These are phyloP conservation scores for Notiomystis cincta DNA, from an alignment of 2,113 vertebrate genomes.

Conservation along the genomic window DNA sequence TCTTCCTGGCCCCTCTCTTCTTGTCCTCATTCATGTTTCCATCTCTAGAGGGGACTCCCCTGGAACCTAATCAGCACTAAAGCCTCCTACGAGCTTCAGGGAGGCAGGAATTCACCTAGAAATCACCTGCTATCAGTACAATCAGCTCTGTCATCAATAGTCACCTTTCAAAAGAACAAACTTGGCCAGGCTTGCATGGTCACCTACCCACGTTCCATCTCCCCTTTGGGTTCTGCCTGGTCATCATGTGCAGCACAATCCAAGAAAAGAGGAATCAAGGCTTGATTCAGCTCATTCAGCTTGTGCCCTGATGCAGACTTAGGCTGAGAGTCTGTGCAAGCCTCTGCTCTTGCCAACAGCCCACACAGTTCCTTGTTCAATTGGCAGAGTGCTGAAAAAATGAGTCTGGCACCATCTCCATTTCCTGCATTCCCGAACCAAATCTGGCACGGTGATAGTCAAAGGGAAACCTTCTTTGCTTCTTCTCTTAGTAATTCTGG, in stretches of 20 bases:
- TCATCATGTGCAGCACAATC: neutral
- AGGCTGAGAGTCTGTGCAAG: neutral
- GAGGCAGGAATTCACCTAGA: conserved; percentile 59
- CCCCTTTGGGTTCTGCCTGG: neutral
- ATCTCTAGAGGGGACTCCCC: conserved; percentile 24
- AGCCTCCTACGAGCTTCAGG: conserved; percentile 8
- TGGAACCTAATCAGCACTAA: neutral
- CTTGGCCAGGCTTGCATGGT: neutral
- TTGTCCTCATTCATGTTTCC: neutral
- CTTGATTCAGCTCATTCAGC: neutral
- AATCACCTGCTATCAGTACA: conserved; percentile 35
- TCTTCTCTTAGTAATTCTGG: neutral
- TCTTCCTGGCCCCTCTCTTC: neutral
- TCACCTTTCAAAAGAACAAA: neutral
- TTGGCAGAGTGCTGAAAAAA: neutral
- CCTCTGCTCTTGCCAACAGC: neutral
- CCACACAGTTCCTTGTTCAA: neutral
- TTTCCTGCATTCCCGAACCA: conserved; percentile 33
- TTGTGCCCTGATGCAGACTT: neutral
- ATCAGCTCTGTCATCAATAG: conserved; percentile 25
- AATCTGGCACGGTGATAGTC: neutral
- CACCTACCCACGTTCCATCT: neutral
- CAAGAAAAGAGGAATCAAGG: neutral
- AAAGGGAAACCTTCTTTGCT: neutral
- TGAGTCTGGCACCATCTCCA: neutral